These are phyloP conservation scores for Sturmia bella DNA, from an alignment of 2,888 invertebrate species.

Conservation along the genomic window DNA sequence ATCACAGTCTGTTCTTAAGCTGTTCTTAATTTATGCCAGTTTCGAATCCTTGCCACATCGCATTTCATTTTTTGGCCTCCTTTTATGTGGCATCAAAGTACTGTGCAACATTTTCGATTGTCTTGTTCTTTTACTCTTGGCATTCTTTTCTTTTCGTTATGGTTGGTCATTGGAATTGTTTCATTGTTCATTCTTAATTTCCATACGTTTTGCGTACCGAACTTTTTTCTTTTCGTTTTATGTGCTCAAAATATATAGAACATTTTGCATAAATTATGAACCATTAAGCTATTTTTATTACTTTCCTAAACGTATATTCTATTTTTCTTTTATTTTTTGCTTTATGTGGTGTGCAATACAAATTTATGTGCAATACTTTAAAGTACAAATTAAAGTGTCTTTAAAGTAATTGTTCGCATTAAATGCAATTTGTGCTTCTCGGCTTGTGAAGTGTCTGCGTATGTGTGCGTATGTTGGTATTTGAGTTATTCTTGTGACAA, in stretches of 20 bases:
- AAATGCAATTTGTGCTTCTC: not conserved
- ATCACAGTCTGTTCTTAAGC: no score
- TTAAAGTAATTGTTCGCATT: conserved; percentile 22
- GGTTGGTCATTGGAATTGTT: conserved; percentile 16
- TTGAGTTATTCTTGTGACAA: conserved; percentile 29
- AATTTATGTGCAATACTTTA: conserved; percentile 11
- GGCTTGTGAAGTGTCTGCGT: not conserved
- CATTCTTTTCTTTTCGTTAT: not conserved
- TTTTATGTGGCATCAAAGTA: no score
- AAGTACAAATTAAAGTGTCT: conserved; percentile 4
- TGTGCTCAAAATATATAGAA: conserved; percentile 33
- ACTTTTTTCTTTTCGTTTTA: not conserved
- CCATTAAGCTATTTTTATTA: conserved; percentile 63
- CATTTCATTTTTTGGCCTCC: no score
- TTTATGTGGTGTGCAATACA: not conserved
- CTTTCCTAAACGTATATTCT: conserved; percentile 34
- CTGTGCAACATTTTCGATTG: no score
- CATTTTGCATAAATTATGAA: conserved; percentile 66
- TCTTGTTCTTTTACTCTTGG: no score
- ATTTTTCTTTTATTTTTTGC: not conserved
- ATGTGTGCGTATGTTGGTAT: not conserved
- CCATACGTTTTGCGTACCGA: not conserved
- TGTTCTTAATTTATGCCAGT: no score
- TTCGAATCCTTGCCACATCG: no score
- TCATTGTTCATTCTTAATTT: conserved; percentile 31